Conservation (phyloP, 37 sponge, comb jelly and placozoan genomes). For the Haliclona indistincta region DNA sequence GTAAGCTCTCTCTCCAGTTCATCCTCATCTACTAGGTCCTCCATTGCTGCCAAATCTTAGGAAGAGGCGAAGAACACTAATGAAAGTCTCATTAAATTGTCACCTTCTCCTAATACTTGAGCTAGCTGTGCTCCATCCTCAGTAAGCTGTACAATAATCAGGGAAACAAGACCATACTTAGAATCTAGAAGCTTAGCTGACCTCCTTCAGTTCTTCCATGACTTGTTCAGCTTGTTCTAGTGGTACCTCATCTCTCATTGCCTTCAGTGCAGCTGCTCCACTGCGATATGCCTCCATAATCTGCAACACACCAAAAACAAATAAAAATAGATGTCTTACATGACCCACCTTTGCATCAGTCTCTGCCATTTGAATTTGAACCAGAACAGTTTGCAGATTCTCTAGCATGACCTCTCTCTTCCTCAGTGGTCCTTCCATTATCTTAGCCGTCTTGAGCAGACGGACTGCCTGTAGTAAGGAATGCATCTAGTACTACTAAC, state of each 20-base stretch:
- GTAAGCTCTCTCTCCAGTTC: slow-evolving; percentile 28
- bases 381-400: slow-evolving; percentile 47
- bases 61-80: not conserved
- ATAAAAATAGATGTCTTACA: not conserved
- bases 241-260: slow-evolving; percentile 5
- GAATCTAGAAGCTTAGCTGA: too few species aligned
- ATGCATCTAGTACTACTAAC: not conserved
- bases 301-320: not conserved
- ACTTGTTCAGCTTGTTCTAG: slow-evolving; percentile 16
- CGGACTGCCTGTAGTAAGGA: slow-evolving; percentile 29
- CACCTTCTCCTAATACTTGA: not conserved
- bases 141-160: not conserved
- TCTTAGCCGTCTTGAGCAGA: not conserved
- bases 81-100: not conserved
- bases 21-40: not conserved
- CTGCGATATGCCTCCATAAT: slow-evolving; percentile 28
- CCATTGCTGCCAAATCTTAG: not conserved
- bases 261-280: slow-evolving; percentile 28
- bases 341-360: slow-evolving; percentile 62
- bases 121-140: not conserved
- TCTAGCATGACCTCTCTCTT: slow-evolving; percentile 23
- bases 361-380: slow-evolving; percentile 68
- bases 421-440: not conserved
- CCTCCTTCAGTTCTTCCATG: slow-evolving; percentile 19
- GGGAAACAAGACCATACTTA: too few species aligned